Percentiles rank a stretch among this genome's conserved stretches.
Evolutionary conservation across 2,888 invertebrate species (phyloP).

Genomic region (Steinernema hermaphroditum): DNA sequence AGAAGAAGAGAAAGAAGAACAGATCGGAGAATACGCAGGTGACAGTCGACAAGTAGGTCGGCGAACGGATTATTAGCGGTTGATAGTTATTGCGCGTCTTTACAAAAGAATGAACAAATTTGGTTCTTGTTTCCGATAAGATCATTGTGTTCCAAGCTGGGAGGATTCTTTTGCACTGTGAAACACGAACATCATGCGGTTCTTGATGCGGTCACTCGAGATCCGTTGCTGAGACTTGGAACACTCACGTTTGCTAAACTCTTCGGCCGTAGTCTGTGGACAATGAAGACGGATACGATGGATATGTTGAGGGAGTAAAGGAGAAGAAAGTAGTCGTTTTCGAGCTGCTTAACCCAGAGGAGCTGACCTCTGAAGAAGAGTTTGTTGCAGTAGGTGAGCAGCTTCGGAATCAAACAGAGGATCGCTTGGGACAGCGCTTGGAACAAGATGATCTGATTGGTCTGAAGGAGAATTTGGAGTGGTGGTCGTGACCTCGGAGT

Average conservation of each 20-base stretch:
- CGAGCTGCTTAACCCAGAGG: not conserved
- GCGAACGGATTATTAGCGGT: no score
- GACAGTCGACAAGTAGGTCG: no score
- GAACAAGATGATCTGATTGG: not conserved
- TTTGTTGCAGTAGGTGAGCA: not conserved
- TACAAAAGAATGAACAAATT: no score
- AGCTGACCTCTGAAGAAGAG: not conserved
- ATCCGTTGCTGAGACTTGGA: not conserved
- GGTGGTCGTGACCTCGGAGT: no score
- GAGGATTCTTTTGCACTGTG: no score
- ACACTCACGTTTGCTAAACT: not conserved
- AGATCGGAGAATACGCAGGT: no score
- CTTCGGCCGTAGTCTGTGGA: not conserved
- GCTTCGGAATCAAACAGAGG: slow-evolving; percentile 4
- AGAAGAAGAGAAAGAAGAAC: not conserved
- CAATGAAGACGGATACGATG: not conserved
- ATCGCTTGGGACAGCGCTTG: not conserved
- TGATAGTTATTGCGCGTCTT: no score
- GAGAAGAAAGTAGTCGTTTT: not conserved
- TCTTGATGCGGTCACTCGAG: no score
- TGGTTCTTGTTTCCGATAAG: no score
- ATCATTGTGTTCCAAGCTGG: no score
- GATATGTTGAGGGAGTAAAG: not conserved
- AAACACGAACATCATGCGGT: no score
- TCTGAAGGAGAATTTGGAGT: no score